Evolutionary conservation across 2,797 vertebrate genomes (phyloP), one percentile per base, ranked within the genome.

Genomic region (Champsocephalus esox): DNA sequence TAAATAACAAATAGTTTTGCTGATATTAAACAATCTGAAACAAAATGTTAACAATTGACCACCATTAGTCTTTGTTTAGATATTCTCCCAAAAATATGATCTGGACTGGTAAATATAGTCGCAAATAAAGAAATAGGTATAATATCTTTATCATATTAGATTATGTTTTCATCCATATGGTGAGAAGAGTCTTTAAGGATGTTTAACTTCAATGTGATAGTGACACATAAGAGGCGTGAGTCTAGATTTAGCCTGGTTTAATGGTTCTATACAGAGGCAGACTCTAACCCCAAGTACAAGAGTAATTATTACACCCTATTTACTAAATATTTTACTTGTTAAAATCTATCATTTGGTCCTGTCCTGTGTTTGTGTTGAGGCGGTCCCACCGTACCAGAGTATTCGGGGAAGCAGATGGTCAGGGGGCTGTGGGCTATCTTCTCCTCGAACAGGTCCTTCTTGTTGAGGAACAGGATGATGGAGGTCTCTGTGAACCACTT

Each of bases 401-500:
- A 99, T 91, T 99, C 98, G 0, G 98, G 97, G 93, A 99, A 99
- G 93, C 98, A 99, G 94, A 99, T 99, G 93, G 94, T 95, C 90
- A 99, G 95, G 61, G 97, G 94, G 89, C 98, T 99, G 88, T 96
- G 96, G 70, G 94, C 93, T 3, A 99, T 99, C 95, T 99, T 99
- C 94, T 98, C 96, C 93, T 99, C 96, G 1, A 99, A 99, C 93
- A 99, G 96, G 83, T 99, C 98, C 92, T 99, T 99, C 96, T 99
- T 99, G 95, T 99, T 99, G 89, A 99, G 98, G 93, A 99, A 99
- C 71, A 99, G 97, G 90, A 99, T 99, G 96, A 99, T 99, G 93
- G 98, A 99, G 0, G 98, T 99, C 92, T 99, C 98, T 0, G 98
- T 99, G 95, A 99, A 99, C 98, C 98, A 99, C 92, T 99, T 99